These are phyloP conservation scores for Andrena minutula DNA, from an alignment of 2,888 invertebrate genomes.

Conservation along the genomic window DNA sequence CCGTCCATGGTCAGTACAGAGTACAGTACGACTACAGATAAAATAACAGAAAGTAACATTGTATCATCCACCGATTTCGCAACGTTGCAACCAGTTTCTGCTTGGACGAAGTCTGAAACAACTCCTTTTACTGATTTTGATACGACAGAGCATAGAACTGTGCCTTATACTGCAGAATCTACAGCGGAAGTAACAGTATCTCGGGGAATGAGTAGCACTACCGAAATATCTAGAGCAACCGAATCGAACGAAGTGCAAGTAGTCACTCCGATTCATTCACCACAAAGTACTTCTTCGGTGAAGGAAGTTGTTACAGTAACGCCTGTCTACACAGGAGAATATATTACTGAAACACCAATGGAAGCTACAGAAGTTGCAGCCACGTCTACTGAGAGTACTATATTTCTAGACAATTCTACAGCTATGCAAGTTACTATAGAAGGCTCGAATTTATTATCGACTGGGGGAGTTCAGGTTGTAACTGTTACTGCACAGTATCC, in stretches of 20 bases:
- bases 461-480: conserved; percentile 27
- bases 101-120: neutral
- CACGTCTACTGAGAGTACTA: neutral
- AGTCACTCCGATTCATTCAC: conserved; percentile 44
- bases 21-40: neutral
- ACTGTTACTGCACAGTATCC: conserved; percentile 48
- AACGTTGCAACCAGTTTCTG: neutral
- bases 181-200: neutral
- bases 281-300: neutral
- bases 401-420: conserved; percentile 6
- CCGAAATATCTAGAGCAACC: neutral
- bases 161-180: neutral
- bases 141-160: neutral
- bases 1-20: neutral
- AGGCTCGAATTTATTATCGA: neutral
- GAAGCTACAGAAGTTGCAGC: neutral
- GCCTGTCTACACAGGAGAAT: conserved; percentile 11
- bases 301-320: conserved; percentile 41
- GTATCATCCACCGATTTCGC: neutral
- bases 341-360: conserved; percentile 16
- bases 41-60: no score
- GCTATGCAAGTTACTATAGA: neutral
- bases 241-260: conserved; percentile 34
- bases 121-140: neutral
- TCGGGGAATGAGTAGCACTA: neutral